phyloP scores from a whole-genome alignment of 2,797 vertebrate genomes.

The Falco columbarius region DNA sequence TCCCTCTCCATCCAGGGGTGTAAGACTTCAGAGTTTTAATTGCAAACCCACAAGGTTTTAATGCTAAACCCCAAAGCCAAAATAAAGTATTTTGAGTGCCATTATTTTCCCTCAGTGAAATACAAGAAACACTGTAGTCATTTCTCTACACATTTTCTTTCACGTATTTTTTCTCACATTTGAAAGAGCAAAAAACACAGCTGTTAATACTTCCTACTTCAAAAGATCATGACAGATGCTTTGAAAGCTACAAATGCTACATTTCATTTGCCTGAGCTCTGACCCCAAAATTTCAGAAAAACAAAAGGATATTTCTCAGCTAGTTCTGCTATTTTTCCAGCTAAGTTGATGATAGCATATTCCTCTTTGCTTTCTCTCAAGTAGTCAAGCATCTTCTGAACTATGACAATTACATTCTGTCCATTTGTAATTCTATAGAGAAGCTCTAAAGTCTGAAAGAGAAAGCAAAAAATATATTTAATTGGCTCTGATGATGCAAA shows the following conservation, averaged over 20 bases:
- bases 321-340: constrained; percentile 93
- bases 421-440: constrained; percentile 95
- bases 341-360: constrained; percentile 87
- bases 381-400: constrained; percentile 96
- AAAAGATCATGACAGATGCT: neutral
- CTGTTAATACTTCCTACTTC: neutral
- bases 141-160: neutral
- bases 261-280: neutral
- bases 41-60: neutral
- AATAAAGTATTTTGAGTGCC: neutral
- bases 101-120: neutral
- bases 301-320: constrained; percentile 98
- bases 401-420: constrained; percentile 93
- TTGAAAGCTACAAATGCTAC: neutral
- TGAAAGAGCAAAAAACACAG: neutral
- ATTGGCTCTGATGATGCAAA: neutral
- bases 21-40: neutral
- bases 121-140: neutral
- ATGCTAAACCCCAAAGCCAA: neutral
- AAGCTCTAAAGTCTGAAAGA: constrained; percentile 90
- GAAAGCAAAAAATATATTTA: constrained; percentile 22
- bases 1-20: neutral
- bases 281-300: neutral
- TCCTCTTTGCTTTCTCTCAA: constrained; percentile 87
- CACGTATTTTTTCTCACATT: neutral